These are phyloP conservation scores for Thalassarche chlororhynchos DNA, from an alignment of 2,113 vertebrate species.

Conservation along the genomic window DNA sequence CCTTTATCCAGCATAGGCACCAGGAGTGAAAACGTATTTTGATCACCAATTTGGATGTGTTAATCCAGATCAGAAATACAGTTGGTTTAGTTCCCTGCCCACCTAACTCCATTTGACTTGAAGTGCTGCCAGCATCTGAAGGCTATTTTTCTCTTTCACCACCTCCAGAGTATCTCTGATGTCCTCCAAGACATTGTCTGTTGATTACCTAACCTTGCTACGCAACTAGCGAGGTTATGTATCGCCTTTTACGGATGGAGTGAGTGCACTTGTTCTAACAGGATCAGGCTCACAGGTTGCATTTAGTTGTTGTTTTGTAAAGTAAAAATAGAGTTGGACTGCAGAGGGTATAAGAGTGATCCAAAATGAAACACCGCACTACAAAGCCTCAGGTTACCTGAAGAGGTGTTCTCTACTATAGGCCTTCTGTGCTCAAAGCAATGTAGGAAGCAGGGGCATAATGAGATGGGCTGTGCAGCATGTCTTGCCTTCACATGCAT, in stretches of 20 bases:
- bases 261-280: neutral
- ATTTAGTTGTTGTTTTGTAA: neutral
- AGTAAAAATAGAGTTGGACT: neutral
- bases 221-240: neutral
- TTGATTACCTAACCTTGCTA: neutral
- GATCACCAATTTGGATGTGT: neutral
- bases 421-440: neutral
- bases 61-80: neutral
- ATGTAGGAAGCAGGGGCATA: neutral
- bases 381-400: neutral
- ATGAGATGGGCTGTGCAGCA: neutral
- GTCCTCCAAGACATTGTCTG: neutral
- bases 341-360: neutral
- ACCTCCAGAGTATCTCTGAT: neutral
- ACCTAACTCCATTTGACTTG: neutral
- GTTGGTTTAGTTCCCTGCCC: neutral
- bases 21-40: neutral
- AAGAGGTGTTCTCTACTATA: neutral
- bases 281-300: neutral
- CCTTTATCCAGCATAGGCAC: neutral
- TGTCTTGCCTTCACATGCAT: neutral
- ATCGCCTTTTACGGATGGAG: neutral
- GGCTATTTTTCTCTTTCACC: neutral
- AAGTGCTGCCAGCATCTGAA: neutral
- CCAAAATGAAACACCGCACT: neutral